Evolutionary conservation across 1,140 invertebrate genomes (phyloP), one percentile per base, ranked within the genome.

Genomic region (Popillia japonica): DNA sequence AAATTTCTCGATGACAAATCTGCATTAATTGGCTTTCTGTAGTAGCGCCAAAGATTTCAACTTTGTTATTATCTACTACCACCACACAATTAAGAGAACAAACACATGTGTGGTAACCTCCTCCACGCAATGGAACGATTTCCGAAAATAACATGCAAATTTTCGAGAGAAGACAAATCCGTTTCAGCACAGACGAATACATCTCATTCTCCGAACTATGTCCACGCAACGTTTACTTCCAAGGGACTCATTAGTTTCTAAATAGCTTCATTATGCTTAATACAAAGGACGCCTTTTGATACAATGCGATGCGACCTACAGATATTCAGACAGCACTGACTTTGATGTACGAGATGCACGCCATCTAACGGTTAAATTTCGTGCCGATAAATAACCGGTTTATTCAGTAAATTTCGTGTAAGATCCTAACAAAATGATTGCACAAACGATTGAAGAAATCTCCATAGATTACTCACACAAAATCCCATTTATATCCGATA

Each of bases 261-360:
- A 55, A 55, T 55, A n/a, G 48, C 48, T 55, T 55, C 48, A 55
- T 55, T 55, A 55, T 17, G 48, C 17, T n/a, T 20, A 55, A 55
- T 55, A 55, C 48, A 55, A 55, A 55, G 48, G 48, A n/a, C 6
- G 48, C 11, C 48, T 55, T 55, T 55, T 55, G n/a, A n/a, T 14
- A 14, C 48, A 55, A 17, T 17, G 48, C 14, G 48, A 55, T 55
- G 48, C 17, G 48, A 55, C 48, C 48, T n/a, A 55, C 14, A 55
- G 48, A 55, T 55, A 55, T 55, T 55, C 17, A 55, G 14, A 14
- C 3, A 14, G 48, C 48, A 6, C 3, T 55, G 48, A 17, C 48
- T 55, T 55, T 55, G 48, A 55, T 55, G 48, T 55, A 17, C 11
- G 17, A 17, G 48, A 55, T 55, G 48, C 17, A 6, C 48, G 48